Evolutionary conservation across 2,888 invertebrate genomes (phyloP).

Genomic region (Silvanus unidentatus): DNA sequence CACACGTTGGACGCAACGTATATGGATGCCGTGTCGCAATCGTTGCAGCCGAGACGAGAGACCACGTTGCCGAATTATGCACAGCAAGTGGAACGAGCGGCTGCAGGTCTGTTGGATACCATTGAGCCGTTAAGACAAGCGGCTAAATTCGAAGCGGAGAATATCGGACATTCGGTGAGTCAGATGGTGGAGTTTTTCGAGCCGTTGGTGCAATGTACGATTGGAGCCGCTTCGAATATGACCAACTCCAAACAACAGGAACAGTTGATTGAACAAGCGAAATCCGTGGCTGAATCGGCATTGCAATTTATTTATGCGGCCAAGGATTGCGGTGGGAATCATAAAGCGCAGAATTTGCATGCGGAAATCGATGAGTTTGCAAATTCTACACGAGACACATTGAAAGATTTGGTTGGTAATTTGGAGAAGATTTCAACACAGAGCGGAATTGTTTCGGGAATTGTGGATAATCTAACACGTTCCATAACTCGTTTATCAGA

Average conservation of each 20-base stretch:
- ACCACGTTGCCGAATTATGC: conserved; percentile 49
- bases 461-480: conserved; percentile 85
- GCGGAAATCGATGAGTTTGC: conserved; percentile 77
- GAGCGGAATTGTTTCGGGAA: conserved; percentile 81
- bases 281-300: conserved; percentile 92
- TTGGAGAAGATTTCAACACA: conserved; percentile 80
- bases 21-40: conserved; percentile 66
- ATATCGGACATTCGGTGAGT: conserved; percentile 81
- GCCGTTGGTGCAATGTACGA: conserved; percentile 74
- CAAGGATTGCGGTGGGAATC: conserved; percentile 90
- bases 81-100: conserved; percentile 53
- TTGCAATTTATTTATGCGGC: conserved; percentile 77
- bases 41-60: conserved; percentile 35
- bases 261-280: conserved; percentile 80
- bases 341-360: conserved; percentile 77
- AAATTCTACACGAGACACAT: conserved; percentile 69
- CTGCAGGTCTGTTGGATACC: conserved; percentile 75
- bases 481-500: conserved; percentile 79
- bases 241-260: conserved; percentile 84
- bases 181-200: conserved; percentile 76
- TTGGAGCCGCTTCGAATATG: conserved; percentile 86
- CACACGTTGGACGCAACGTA: conserved; percentile 82
- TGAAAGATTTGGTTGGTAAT: conserved; percentile 73
- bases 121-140: conserved; percentile 80
- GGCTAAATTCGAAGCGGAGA: conserved; percentile 87